These are phyloP conservation scores for Centropus unirufus DNA, from an alignment of 2,113 vertebrate genomes.

Conservation along the genomic window DNA sequence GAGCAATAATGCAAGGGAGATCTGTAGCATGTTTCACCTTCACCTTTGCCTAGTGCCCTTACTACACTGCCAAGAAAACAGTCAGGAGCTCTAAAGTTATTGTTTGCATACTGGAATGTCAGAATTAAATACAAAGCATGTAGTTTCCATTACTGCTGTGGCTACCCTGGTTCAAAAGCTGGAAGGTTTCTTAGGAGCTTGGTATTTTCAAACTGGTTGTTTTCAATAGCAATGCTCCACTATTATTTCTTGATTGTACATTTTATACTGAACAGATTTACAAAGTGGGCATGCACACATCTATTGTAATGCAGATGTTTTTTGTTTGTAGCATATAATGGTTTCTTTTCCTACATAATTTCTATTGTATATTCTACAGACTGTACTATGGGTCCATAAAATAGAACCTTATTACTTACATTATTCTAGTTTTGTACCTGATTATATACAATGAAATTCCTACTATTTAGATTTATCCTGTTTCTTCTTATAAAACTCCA, in stretches of 20 bases:
- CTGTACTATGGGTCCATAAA: background rate
- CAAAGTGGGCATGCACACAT: fast-evolving
- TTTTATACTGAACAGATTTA: background rate
- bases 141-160: background rate
- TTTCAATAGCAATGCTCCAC: background rate
- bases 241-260: background rate
- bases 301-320: background rate
- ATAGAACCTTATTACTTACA: background rate
- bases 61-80: background rate
- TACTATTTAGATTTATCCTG: background rate
- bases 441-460: background rate
- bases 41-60: background rate
- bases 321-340: background rate
- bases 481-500: background rate
- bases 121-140: background rate
- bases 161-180: background rate
- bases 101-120: background rate
- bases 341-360: background rate
- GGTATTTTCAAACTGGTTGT: background rate
- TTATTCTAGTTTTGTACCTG: background rate
- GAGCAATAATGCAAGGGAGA: background rate
- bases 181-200: background rate
- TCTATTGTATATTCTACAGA: background rate
- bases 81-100: background rate
- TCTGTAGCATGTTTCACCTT: background rate